Base-by-base conservation (phyloP, 2,113 vertebrate genomes). In the Heterotilapia buettikoferi region DNA sequence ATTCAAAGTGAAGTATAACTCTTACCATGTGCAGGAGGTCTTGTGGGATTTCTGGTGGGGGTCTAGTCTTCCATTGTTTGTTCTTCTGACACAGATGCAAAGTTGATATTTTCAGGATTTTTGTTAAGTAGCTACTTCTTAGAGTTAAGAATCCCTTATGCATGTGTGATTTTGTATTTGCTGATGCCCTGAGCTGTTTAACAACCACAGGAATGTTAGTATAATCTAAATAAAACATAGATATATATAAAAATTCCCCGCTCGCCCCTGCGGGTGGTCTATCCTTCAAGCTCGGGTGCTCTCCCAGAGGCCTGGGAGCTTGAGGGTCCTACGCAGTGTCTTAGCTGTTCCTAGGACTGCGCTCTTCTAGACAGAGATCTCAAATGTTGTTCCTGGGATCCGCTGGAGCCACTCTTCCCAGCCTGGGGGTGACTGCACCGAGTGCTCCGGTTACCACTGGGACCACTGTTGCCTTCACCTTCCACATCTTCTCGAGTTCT, bases 21-120 rank as follows among this genome's bases (percentile, higher is more conserved):
- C 40, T 82, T 19, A 84, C 85, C 90, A 94, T 87, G 84, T 94
- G 90, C 81, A 38, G 83, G 29, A n/a, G 26, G 82, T 86, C 90
- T 84, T 19, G 7, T 18, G 88, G 61, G 89, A 89, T 79, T 79
- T 86, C 11, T 43, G 88, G 45, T 52, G 73, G 73, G 45, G 63
- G 81, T 71, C 89, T 59, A 40, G 84, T 66, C 73, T 88, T 83
- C 85, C 36, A 71, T 71, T 71, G 7, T 84, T 89, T 80, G 45
- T 29, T 78, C 10, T 52, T 52, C 26, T 31, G 24, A 78, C 45
- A 50, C 1, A 13, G 3, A 78, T n/a, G 10, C 16, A 78, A 29
- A 52, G 68, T 31, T 78, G 26, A 78, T 31, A 78, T 78, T 78
- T 78, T 50, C 73, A 78, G 10, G 45, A 52, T 19, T 78, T 10